Conservation (phyloP, 2,888 invertebrate species). For the Notodonta dromedarius region DNA sequence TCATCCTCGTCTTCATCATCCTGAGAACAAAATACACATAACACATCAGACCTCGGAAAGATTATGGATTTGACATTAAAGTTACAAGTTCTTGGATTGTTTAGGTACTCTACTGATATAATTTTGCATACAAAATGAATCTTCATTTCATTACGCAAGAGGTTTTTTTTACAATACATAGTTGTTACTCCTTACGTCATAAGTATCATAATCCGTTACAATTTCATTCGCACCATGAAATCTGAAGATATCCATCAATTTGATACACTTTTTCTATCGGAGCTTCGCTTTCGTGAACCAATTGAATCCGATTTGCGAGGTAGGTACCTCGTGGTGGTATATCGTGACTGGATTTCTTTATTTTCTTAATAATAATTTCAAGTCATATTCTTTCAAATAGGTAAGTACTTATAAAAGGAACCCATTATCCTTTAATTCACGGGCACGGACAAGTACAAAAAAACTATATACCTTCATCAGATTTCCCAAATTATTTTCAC, state of each 20-base stretch:
- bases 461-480: too few species aligned
- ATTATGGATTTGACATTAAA: too few species aligned
- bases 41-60: neutral
- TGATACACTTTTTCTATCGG: conserved; percentile 8
- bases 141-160: conserved; percentile 4
- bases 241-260: conserved; percentile 8
- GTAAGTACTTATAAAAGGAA: too few species aligned
- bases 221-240: conserved; percentile 7
- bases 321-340: too few species aligned
- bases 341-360: conserved; percentile 3
- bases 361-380: neutral
- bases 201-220: conserved; percentile 2
- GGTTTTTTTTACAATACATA: neutral
- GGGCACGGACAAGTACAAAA: too few species aligned
- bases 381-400: neutral
- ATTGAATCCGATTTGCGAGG: conserved; percentile 9
- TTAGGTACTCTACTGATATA: neutral
- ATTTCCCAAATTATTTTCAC: too few species aligned
- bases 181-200: neutral
- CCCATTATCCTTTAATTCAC: too few species aligned
- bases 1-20: conserved; percentile 81
- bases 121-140: neutral
- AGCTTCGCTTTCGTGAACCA: conserved; percentile 11
- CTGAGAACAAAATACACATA: conserved; percentile 44
- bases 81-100: too few species aligned